Evolutionary conservation across 2,113 vertebrate genomes (phyloP), one percentile per base, ranked within the genome.

Genomic region (Panthera uncia): DNA sequence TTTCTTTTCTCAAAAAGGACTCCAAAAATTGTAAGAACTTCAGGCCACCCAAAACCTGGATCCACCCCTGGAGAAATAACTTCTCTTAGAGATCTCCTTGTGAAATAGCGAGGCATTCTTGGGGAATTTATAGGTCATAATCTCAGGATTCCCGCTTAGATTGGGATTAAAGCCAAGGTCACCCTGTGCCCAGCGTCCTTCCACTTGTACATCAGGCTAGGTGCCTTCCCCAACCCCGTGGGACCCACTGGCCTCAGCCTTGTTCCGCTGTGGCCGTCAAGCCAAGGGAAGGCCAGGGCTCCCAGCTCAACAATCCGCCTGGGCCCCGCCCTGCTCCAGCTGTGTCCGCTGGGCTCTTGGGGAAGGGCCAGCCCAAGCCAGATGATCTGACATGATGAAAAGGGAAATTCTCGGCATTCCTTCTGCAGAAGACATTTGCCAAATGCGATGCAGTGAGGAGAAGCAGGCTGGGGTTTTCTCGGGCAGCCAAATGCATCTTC

Each of bases 351-450:
- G 98, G 97, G 94, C 97, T 98, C 97, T 74, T 98, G 98, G 98
- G 98, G 96, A 97, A 66, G 74, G 96, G 97, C 98, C 98, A 98
- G 97, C 95, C 96, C 79, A 55, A 97, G 97, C 97, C 98, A 98
- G 98, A 98, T 98, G 97, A 98, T 98, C 98, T 97, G 96, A 98
- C 79, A 45, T 95, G 98, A 97, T 98, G 98, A 98, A 98, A 98
- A 98, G 98, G 98, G 98, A 99, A 99, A 99, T 99, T 98, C 98
- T 98, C 97, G 52, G 68, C 98, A 98, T 99, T 99, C 98, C 97
- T 98, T 91, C 55, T 93, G 89, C 31, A 13, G 94, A 97, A 98
- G 97, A 97, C 86, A 52, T 97, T 93, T 96, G 98, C 98, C 98
- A 98, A 98, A 96, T 76, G 97, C 98, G 97, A 95, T 78, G 98